Percentiles rank a stretch among this genome's conserved stretches.
Conservation (phyloP, 1,140 invertebrate species). For the Coelopa frigida region DNA sequence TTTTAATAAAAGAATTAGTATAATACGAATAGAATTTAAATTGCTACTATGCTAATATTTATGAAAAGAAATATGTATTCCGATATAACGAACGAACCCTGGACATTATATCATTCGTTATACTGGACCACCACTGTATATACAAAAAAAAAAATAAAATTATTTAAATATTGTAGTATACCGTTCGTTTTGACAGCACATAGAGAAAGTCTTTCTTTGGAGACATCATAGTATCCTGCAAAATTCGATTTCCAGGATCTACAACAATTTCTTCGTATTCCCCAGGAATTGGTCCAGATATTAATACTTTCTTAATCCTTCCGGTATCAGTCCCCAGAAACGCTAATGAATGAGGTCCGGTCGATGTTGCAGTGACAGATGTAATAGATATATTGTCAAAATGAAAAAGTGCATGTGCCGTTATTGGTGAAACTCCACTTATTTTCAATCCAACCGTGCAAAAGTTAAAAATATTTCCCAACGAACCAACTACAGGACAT, state of each 20-base stretch:
- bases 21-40: not conserved
- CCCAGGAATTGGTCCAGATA: conserved; percentile 57
- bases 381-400: conserved; percentile 76
- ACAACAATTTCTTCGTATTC: conserved; percentile 73
- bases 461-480: conserved; percentile 85
- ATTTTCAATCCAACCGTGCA: conserved; percentile 90
- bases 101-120: not conserved
- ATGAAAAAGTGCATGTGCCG: conserved; percentile 61
- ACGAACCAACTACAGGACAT: conserved; percentile 74
- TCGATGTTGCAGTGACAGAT: conserved; percentile 72
- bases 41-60: too few relatives aligned
- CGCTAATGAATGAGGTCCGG: conserved; percentile 82
- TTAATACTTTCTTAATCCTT: conserved; percentile 66
- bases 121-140: not conserved
- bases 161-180: conserved; percentile 54
- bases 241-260: conserved; percentile 62
- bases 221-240: conserved; percentile 77
- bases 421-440: conserved; percentile 77
- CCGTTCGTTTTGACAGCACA: conserved; percentile 62
- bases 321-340: conserved; percentile 82
- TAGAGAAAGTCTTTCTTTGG: conserved; percentile 67
- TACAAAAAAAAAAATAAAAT: conserved; percentile 42
- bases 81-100: not conserved
- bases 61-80: too few relatives aligned
- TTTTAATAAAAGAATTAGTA: not conserved